Conservation (phyloP, 1,140 invertebrate species). For the Pogonognathellus flavescens region DNA sequence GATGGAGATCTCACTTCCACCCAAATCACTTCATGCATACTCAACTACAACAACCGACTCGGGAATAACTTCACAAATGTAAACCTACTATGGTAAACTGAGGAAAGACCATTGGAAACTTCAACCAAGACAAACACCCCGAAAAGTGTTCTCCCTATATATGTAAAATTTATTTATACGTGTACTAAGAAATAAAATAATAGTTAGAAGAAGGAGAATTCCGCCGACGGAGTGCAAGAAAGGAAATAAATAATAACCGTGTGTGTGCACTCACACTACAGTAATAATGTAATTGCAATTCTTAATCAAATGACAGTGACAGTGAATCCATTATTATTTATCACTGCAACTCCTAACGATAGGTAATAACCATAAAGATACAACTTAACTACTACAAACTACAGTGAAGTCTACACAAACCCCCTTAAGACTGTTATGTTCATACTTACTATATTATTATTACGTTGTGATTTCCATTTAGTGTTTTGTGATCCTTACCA, state of each 20-base stretch:
- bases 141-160: not conserved
- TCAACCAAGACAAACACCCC: not conserved
- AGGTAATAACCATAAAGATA: no score
- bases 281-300: conserved; percentile 14
- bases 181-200: not conserved
- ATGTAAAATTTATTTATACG: not conserved
- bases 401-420: no score
- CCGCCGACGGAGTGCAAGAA: not conserved
- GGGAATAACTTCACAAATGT: not conserved
- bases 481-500: no score
- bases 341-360: not conserved
- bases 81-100: not conserved
- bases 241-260: not conserved
- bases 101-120: not conserved
- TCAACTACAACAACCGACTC: not conserved
- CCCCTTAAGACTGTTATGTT: no score
- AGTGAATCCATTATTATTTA: conserved; percentile 18
- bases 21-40: conserved; percentile 5
- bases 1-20: conserved; percentile 11
- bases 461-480: no score
- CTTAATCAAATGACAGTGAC: conserved; percentile 34
- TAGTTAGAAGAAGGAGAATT: not conserved
- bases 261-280: not conserved
- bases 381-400: no score
- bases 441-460: no score